Conservation (phyloP, 1,140 invertebrate genomes). For the Solenopsis invicta region DNA sequence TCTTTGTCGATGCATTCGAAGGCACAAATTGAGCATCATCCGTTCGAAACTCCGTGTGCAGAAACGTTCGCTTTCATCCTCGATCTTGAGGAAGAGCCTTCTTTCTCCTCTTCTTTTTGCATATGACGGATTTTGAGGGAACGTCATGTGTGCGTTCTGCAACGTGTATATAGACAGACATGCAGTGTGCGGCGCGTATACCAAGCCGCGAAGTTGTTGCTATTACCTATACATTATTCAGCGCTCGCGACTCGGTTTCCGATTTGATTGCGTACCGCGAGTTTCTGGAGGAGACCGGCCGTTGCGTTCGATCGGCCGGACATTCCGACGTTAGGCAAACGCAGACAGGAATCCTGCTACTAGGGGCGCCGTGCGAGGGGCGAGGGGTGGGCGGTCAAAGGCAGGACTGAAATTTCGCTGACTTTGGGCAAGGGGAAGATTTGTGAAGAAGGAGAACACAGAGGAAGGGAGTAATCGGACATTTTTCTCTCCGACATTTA, state of each 20-base stretch:
- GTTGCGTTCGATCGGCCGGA: conserved; percentile 40
- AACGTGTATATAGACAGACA: background rate
- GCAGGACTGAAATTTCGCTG: background rate
- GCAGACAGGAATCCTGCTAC: conserved; percentile 4
- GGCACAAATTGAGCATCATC: background rate
- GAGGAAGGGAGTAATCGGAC: background rate
- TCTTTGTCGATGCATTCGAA: conserved; percentile 3
- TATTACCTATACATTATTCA: conserved; percentile 37
- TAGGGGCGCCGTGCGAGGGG: too few species aligned
- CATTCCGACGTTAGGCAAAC: conserved; percentile 44
- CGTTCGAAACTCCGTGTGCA: background rate
- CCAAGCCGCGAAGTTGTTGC: conserved; percentile 29
- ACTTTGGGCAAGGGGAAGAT: background rate
- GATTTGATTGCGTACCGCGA: conserved; percentile 14
- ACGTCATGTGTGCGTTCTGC: background rate
- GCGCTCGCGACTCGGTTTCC: conserved; percentile 21
- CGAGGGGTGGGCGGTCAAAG: conserved; percentile 21
- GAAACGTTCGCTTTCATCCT: background rate
- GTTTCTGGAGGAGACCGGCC: background rate
- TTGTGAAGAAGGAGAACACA: background rate
- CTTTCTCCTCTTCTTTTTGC: background rate
- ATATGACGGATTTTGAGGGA: conserved; percentile 5
- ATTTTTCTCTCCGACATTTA: conserved; percentile 22
- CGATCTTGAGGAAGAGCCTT: background rate
- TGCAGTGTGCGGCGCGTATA: background rate